Evolutionary conservation across 2,888 invertebrate genomes (phyloP).

Genomic region (Cantharis lateralis): DNA sequence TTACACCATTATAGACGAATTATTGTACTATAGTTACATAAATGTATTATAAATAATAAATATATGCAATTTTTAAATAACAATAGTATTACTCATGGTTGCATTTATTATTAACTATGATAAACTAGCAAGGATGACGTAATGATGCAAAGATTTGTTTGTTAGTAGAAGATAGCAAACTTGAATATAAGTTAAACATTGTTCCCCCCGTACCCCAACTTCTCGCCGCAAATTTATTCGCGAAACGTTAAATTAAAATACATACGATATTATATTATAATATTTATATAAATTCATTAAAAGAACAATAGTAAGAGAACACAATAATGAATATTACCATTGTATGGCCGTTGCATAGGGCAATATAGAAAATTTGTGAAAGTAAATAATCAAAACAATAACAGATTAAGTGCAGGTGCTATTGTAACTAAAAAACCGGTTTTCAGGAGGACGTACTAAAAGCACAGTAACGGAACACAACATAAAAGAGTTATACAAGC

Average conservation of each 20-base stretch:
- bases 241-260: neutral
- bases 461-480: constrained; percentile 21
- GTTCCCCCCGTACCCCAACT: neutral
- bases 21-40: neutral
- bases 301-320: neutral
- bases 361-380: constrained; percentile 11
- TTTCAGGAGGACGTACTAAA: constrained; percentile 16
- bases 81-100: neutral
- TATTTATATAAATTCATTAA: neutral
- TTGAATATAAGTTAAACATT: neutral
- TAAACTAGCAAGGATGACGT: neutral
- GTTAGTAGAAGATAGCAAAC: neutral
- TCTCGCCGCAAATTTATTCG: neutral
- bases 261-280: neutral
- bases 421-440: constrained; percentile 21
- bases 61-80: neutral
- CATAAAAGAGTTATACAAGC: constrained; percentile 23
- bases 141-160: neutral
- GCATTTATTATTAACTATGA: neutral
- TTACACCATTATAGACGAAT: neutral
- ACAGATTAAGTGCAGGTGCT: constrained; percentile 24
- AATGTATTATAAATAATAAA: neutral
- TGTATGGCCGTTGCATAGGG: constrained; percentile 1
- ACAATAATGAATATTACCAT: neutral
- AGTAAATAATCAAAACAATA: constrained; percentile 20